Percentiles rank a stretch among this genome's conserved stretches.
Conservation (phyloP, 2,888 invertebrate species). For the Mythimna loreyi region DNA sequence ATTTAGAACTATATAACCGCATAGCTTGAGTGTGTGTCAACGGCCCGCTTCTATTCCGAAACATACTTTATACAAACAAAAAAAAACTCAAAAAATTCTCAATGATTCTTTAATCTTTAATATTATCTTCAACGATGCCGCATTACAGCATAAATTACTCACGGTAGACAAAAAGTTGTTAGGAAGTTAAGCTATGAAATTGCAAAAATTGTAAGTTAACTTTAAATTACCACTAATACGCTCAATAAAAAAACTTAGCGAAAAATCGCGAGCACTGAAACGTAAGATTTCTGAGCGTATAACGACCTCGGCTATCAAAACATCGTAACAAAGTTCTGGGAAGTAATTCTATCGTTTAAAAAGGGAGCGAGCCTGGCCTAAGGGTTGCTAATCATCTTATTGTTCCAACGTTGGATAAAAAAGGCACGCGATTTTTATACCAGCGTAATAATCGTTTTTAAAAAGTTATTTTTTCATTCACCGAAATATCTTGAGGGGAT, state of each 20-base stretch:
- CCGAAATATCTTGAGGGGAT: constrained; percentile 53
- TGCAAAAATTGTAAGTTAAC: constrained; percentile 51
- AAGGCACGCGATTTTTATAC: constrained; percentile 71
- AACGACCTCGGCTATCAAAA: constrained; percentile 74
- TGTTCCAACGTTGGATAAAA: constrained; percentile 73
- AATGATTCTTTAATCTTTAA: constrained; percentile 18
- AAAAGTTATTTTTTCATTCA: constrained; percentile 49
- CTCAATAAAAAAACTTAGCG: constrained; percentile 66
- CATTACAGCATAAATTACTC: constrained; percentile 36
- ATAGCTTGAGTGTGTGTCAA: constrained; percentile 46
- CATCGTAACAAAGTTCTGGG: constrained; percentile 75
- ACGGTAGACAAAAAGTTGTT: constrained; percentile 40
- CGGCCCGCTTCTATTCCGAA: constrained; percentile 22
- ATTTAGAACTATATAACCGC: constrained; percentile 62
- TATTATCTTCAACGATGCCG: constrained; percentile 12
- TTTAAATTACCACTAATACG: constrained; percentile 66
- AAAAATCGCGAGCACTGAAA: constrained; percentile 62
- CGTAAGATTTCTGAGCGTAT: constrained; percentile 67
- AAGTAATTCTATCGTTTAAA: constrained; percentile 77
- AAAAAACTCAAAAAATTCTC: constrained; percentile 1
- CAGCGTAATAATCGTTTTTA: constrained; percentile 63
- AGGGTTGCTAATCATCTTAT: constrained; percentile 82
- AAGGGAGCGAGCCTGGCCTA: constrained; percentile 71
- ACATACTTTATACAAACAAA: constrained; percentile 17
- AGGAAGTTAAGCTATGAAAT: constrained; percentile 47